Evolutionary conservation across 2,113 vertebrate genomes (phyloP).

Genomic region (Eupsittula cactorum): DNA sequence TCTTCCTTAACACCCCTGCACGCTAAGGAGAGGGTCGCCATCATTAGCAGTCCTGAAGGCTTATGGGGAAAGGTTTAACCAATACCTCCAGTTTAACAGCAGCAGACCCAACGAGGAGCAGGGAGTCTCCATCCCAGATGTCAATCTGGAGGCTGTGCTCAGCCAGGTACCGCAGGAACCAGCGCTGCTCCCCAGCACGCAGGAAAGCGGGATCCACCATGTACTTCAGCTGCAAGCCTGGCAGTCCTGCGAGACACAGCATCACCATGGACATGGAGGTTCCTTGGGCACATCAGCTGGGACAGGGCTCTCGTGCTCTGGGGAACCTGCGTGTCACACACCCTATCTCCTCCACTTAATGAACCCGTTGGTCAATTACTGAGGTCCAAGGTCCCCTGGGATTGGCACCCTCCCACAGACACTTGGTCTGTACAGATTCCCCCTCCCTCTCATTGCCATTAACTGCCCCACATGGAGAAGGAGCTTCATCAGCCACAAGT

Average conservation of each 20-base stretch:
- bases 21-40: accelerated
- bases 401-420: not conserved
- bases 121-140: conserved; percentile 90
- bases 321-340: accelerated
- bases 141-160: conserved; percentile 89
- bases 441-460: not conserved
- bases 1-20: not conserved
- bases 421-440: accelerated
- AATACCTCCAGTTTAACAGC: conserved; percentile 87
- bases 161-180: conserved; percentile 88
- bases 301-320: accelerated
- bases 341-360: not conserved
- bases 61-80: not conserved
- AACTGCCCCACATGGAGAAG: not conserved
- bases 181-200: conserved; percentile 81
- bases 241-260: conserved; percentile 69
- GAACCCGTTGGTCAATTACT: not conserved
- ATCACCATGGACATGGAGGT: accelerated
- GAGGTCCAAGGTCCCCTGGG: not conserved
- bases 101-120: conserved; percentile 90
- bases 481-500: not conserved
- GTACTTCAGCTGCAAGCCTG: conserved; percentile 87
- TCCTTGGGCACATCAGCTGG: accelerated
- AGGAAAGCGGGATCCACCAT: conserved; percentile 81
- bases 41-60: accelerated